Percentiles rank a stretch among this genome's conserved stretches.
Evolutionary conservation across 2,888 invertebrate species (phyloP).

Genomic region (Nymphalis c-album): DNA sequence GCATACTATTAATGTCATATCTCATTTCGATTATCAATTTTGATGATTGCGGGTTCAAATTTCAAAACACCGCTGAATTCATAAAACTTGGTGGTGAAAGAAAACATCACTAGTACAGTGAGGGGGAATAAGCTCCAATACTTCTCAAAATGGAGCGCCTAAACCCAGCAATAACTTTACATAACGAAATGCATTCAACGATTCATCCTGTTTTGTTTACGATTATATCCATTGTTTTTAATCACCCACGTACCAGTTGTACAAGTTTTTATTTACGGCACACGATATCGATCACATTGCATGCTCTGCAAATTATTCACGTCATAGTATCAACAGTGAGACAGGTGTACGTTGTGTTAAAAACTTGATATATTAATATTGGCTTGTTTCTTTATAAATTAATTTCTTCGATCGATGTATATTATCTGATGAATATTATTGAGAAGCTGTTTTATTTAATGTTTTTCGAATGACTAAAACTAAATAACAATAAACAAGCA

Average conservation of each 20-base stretch:
- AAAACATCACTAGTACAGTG: too few species aligned
- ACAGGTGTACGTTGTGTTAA: conserved; percentile 13
- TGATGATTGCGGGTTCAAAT: too few species aligned
- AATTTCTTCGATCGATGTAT: background rate
- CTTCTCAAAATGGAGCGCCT: too few species aligned
- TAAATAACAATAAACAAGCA: too few species aligned
- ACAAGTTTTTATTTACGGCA: conserved; percentile 21
- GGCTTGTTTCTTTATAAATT: too few species aligned
- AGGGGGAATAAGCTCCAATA: too few species aligned
- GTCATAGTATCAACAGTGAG: conserved; percentile 17
- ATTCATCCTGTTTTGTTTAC: conserved; percentile 12
- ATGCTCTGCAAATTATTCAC: conserved; percentile 22
- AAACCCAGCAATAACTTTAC: too few species aligned
- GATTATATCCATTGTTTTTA: conserved; percentile 18
- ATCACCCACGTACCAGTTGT: conserved; percentile 4
- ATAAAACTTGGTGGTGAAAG: too few species aligned
- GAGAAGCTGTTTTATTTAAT: background rate
- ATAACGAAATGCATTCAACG: background rate
- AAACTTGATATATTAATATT: background rate
- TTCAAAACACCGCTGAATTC: too few species aligned
- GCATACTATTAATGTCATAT: too few species aligned
- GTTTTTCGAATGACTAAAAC: too few species aligned
- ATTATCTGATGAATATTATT: background rate
- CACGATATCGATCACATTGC: conserved; percentile 30
- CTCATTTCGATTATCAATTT: too few species aligned